A percentile compares a stretch with the other conserved stretches of the same genome.
Conservation (phyloP, 2,888 invertebrate genomes). For the Nipponacmea schrenckii region DNA sequence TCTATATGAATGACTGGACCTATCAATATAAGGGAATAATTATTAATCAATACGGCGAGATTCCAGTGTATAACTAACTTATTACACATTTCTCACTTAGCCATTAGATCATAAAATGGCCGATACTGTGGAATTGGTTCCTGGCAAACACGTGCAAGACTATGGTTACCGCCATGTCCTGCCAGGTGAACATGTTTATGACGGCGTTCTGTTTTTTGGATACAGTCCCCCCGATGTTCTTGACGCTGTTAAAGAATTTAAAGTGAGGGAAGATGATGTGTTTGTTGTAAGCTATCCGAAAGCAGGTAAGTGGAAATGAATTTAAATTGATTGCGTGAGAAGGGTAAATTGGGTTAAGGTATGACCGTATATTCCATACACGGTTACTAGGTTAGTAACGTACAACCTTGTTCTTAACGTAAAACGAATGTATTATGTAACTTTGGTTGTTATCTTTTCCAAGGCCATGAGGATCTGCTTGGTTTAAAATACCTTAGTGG, state of each 20-base stretch:
- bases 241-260: slow-evolving; percentile 71
- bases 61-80: no score
- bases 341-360: neutral
- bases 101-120: slow-evolving; percentile 2
- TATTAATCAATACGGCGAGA: no score
- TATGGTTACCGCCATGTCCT: slow-evolving; percentile 32
- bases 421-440: no score
- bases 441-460: no score
- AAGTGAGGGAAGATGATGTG: slow-evolving; percentile 80
- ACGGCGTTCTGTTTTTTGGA: slow-evolving; percentile 61
- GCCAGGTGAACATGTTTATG: slow-evolving; percentile 58
- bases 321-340: neutral
- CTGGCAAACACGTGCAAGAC: neutral
- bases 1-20: no score
- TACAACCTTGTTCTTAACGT: no score
- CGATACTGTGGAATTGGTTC: neutral
- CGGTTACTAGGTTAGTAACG: no score
- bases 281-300: slow-evolving; percentile 90
- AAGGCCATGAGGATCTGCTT: no score
- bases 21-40: no score
- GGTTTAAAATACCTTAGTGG: no score
- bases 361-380: no score
- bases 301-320: slow-evolving; percentile 75
- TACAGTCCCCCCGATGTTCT: slow-evolving; percentile 56
- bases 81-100: no score